phyloP scores from a whole-genome alignment of 2,113 vertebrate genomes.

The Cephalopholis sonnerati region DNA sequence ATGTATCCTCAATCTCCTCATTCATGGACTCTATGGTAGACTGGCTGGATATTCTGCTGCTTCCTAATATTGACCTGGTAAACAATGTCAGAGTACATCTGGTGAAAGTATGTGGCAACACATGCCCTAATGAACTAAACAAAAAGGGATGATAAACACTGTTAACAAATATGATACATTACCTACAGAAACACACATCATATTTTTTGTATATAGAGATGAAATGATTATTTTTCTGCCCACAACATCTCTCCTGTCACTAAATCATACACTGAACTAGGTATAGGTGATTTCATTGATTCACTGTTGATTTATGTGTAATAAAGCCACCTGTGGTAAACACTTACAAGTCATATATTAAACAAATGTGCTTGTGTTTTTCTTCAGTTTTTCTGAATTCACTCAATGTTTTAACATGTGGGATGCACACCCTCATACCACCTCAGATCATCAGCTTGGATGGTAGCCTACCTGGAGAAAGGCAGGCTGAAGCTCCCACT shows the following conservation, averaged over 20 bases:
- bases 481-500: conserved; percentile 79
- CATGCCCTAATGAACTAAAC: neutral
- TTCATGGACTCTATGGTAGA: conserved; percentile 75
- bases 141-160: neutral
- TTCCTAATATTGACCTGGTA: conserved; percentile 85
- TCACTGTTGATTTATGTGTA: neutral
- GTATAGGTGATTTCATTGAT: neutral
- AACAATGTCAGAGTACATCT: neutral
- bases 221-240: neutral
- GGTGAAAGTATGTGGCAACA: neutral
- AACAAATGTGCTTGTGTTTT: neutral
- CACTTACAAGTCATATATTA: neutral
- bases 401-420: no score
- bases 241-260: neutral
- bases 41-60: conserved; percentile 82
- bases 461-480: conserved; percentile 84
- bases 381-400: neutral
- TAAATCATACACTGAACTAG: neutral
- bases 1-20: conserved; percentile 83
- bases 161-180: no score
- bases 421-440: neutral
- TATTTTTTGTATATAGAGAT: neutral
- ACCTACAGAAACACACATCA: no score
- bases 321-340: neutral
- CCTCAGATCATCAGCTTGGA: neutral